Conservation (phyloP, 2,888 invertebrate species). For the Apamea monoglypha region DNA sequence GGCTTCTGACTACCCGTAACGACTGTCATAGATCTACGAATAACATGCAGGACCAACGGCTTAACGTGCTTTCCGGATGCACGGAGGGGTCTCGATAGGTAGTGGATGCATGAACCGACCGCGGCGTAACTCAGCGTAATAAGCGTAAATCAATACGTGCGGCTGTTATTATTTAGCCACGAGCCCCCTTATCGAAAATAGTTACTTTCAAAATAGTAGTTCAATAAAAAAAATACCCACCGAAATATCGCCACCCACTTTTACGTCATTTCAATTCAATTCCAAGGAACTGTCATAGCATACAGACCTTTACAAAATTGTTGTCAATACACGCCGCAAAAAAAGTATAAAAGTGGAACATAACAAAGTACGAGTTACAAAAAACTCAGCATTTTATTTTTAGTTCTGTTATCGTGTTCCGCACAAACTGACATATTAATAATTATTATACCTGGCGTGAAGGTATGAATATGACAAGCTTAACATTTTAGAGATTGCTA, state of each 20-base stretch:
- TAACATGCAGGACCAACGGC: not conserved
- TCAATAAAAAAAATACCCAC: not conserved
- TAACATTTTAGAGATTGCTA: not conserved
- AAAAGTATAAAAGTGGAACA: not conserved
- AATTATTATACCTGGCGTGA: not conserved
- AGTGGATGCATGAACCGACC: not conserved
- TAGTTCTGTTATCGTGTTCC: slow-evolving; percentile 35
- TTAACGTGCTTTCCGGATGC: not conserved
- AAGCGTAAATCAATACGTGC: not conserved
- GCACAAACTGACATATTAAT: slow-evolving; percentile 13
- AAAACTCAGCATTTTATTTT: slow-evolving; percentile 26
- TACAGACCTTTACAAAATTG: not conserved
- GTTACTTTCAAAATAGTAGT: not conserved
- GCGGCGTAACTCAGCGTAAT: no score
- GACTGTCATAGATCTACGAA: not conserved
- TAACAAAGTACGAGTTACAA: not conserved
- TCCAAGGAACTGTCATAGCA: not conserved
- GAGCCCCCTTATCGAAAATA: not conserved
- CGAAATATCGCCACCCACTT: not conserved
- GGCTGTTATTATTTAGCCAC: not conserved
- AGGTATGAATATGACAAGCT: slow-evolving; percentile 27
- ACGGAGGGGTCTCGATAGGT: not conserved
- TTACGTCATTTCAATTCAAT: slow-evolving; percentile 9
- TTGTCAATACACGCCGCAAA: slow-evolving; percentile 2
- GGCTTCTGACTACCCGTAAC: not conserved